These are phyloP conservation scores for Athetis lepigone DNA, from an alignment of 2,888 invertebrate species.

Conservation along the genomic window DNA sequence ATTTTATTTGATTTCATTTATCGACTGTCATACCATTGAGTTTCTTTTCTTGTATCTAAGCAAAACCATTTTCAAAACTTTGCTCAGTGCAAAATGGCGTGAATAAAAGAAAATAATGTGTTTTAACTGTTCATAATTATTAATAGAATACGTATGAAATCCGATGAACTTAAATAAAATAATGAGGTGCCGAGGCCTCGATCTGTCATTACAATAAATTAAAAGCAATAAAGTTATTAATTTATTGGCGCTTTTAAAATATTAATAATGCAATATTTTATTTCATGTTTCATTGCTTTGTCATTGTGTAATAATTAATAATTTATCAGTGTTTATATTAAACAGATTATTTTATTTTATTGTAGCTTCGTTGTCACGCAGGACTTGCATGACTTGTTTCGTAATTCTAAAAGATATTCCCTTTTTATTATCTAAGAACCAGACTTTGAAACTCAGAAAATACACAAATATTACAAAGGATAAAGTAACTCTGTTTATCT, in stretches of 20 bases:
- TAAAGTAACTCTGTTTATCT: too few species aligned
- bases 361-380: not conserved
- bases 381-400: not conserved
- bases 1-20: too few species aligned
- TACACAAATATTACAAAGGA: too few species aligned
- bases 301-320: slow-evolving; percentile 38
- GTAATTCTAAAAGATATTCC: not conserved
- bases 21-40: too few species aligned
- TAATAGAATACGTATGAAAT: slow-evolving; percentile 23
- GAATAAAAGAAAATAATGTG: too few species aligned
- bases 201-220: slow-evolving; percentile 51
- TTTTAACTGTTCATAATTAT: not conserved
- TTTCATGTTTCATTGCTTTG: slow-evolving; percentile 36
- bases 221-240: slow-evolving; percentile 49
- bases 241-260: slow-evolving; percentile 53
- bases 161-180: slow-evolving; percentile 43
- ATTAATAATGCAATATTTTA: slow-evolving; percentile 44
- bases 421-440: too few species aligned
- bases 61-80: too few species aligned
- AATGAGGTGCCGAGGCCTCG: slow-evolving; percentile 38
- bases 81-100: too few species aligned
- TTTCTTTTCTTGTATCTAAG: too few species aligned
- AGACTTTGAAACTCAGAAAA: too few species aligned
- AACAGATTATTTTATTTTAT: slow-evolving; percentile 13
- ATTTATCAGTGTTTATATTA: slow-evolving; percentile 33